Evolutionary conservation across 2,113 vertebrate genomes (phyloP), one percentile per base, ranked within the genome.

Genomic region (Dunckerocampus dactyliophorus): DNA sequence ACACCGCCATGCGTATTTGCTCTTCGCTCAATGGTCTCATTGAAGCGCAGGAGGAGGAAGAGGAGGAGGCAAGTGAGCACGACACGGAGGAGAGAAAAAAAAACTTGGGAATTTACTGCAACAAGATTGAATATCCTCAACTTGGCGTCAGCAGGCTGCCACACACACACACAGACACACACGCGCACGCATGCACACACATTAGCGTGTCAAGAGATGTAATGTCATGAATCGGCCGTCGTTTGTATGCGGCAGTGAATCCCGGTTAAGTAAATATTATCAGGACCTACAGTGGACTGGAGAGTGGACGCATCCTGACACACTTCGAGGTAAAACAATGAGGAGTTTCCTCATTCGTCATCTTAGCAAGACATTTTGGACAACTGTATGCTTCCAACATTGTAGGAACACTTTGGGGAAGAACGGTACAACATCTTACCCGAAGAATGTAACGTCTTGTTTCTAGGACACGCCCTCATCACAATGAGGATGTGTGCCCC

Each of bases 121-220:
- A 87, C 78, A 84, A 88, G 87, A 88, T 91, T n/a, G 89, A 90
- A 91, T 89, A 89, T 82, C 80, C 84, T 75, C 28, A 17, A 42
- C 60, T 74, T 72, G 84, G 82, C 84, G 84, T 84, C 81, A 37
- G 64, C 8, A 54, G 75, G 72, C 79, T 16, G 71, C 76, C 52
- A 28, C 31, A 34, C 31, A 34, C 31, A 34, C 31, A 34, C 24
- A 28, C 24, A 28, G 2, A 28, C 24, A 28, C 69, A 55, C 55
- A 47, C 63, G 51, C 49, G 42, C 31, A 47, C 55, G 42, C 69
- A 62, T 43, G 59, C 57, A 65, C 39, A 53, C 59, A 67, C 59
- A 55, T 69, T 9, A 77, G 24, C 2, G 82, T 53, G 61, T 34
- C 31, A 34, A 34, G 31, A 34, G 31, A 34, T 75, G 77, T 86